phyloP scores from a whole-genome alignment of 1,140 invertebrate genomes.

The Nasonia giraulti region DNA sequence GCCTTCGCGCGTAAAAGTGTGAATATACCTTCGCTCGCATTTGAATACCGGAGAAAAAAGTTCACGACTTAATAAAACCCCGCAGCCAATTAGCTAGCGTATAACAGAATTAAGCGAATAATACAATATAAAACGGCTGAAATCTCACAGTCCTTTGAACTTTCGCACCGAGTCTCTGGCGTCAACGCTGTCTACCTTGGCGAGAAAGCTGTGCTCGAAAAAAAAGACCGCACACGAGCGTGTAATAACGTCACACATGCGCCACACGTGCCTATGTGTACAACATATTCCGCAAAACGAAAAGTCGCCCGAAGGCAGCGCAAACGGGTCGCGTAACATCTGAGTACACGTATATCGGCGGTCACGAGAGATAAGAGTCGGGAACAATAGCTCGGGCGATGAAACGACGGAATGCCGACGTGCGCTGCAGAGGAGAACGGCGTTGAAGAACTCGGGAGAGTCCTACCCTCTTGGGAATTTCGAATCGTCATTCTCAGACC shows the following conservation, averaged over 20 bases:
- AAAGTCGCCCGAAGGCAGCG: neutral
- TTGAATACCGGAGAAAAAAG: neutral
- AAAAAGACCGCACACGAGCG: neutral
- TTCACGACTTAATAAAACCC: neutral
- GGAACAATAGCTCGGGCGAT: neutral
- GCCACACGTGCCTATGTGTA: neutral
- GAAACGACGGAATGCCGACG: conserved; percentile 11
- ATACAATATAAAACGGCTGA: neutral
- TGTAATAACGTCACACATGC: neutral
- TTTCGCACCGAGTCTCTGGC: neutral
- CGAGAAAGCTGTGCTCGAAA: neutral
- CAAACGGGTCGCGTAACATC: neutral
- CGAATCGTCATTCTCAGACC: neutral
- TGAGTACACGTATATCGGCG: neutral
- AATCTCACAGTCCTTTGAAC: conserved; percentile 16
- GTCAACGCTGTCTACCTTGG: neutral
- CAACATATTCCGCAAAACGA: conserved; percentile 3
- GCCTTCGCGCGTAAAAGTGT: neutral
- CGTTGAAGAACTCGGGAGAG: no score
- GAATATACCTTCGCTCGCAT: neutral
- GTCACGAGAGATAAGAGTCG: neutral
- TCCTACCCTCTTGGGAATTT: neutral
- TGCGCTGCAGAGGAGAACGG: neutral
- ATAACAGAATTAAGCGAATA: no score
- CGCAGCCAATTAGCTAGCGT: neutral